Evolutionary conservation across 2,888 invertebrate genomes (phyloP).

Genomic region (Eupithecia abbreviata): DNA sequence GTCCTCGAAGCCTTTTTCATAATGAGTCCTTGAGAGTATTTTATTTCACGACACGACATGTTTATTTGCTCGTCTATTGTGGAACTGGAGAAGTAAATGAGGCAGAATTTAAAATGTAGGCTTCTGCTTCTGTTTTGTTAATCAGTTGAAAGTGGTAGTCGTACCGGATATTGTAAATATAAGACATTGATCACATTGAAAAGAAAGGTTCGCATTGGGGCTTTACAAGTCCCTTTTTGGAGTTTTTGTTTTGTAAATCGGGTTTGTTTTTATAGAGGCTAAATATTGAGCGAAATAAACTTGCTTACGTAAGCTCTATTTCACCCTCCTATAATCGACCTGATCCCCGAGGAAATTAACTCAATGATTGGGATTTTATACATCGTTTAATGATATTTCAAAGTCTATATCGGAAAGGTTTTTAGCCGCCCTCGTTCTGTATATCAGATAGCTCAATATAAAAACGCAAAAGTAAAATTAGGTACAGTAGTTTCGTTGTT

Average conservation of each 20-base stretch:
- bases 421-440: neutral
- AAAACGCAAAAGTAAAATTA: neutral
- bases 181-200: constrained; percentile 17
- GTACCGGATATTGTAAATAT: neutral
- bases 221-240: neutral
- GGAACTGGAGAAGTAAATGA: neutral
- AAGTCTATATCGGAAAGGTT: constrained; percentile 6
- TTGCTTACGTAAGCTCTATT: constrained; percentile 5
- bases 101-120: neutral
- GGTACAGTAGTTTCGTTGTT: neutral
- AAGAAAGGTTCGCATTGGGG: constrained; percentile 7
- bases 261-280: neutral
- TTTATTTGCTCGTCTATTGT: neutral
- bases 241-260: constrained; percentile 3
- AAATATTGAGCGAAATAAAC: neutral
- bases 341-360: constrained; percentile 29
- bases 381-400: constrained; percentile 15
- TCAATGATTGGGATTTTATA: constrained; percentile 22
- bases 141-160: neutral
- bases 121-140: neutral
- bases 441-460: neutral
- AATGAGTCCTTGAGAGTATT: neutral
- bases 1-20: constrained; percentile 6
- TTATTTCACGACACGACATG: constrained; percentile 6
- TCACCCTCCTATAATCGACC: constrained; percentile 8